Evolutionary conservation across 2,113 vertebrate species (phyloP).

Genomic region (Phyllopteryx taeniolatus): DNA sequence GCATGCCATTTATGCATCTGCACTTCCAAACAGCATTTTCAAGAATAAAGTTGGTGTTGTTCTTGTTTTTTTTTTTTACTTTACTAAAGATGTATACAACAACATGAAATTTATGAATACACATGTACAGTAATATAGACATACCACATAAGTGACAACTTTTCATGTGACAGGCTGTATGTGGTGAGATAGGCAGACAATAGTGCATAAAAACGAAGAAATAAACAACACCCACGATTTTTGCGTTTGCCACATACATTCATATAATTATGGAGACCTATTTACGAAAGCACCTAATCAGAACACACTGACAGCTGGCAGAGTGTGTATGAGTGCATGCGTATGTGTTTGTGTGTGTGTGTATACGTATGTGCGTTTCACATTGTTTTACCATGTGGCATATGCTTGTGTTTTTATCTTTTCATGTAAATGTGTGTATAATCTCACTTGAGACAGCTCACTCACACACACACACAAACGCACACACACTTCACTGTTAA

Average conservation of each 20-base stretch:
- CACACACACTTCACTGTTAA: background rate
- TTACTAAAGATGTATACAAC: background rate
- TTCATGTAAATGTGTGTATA: slow-evolving; percentile 3
- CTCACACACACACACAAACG: background rate
- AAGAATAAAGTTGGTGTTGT: background rate
- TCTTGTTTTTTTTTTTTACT: background rate
- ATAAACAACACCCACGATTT: slow-evolving; percentile 46
- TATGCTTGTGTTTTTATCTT: slow-evolving; percentile 11
- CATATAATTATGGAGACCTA: slow-evolving; percentile 44
- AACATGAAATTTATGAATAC: slow-evolving; percentile 5
- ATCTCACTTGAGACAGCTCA: background rate
- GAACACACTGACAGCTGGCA: slow-evolving; percentile 50
- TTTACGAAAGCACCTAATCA: slow-evolving; percentile 51
- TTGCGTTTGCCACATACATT: slow-evolving; percentile 55
- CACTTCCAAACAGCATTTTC: background rate
- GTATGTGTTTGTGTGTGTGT: slow-evolving; percentile 11
- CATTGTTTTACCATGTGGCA: slow-evolving; percentile 23
- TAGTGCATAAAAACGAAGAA: slow-evolving; percentile 27
- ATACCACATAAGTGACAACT: slow-evolving; percentile 1
- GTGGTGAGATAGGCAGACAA: slow-evolving; percentile 12
- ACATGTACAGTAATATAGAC: background rate
- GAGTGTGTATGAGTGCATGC: slow-evolving; percentile 14
- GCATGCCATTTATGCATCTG: too few species aligned
- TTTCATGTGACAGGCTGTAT: slow-evolving; percentile 28
- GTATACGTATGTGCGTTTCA: background rate